Evolutionary conservation across 2,797 vertebrate species (phyloP), one percentile per base, ranked within the genome.

Genomic region (Limosa lapponica): DNA sequence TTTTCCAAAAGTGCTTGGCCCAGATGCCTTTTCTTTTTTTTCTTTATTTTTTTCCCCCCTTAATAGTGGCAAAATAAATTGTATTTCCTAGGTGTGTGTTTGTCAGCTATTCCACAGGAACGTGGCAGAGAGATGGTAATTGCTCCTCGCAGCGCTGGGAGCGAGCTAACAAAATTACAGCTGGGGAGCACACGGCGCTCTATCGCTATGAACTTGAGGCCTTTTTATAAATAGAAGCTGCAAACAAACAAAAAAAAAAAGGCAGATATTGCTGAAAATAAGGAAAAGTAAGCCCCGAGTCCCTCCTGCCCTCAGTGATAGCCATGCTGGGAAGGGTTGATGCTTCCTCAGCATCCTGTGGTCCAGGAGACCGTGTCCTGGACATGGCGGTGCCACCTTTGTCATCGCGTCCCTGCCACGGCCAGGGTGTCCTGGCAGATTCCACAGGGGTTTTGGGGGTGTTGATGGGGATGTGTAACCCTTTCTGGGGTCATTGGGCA

Each of bases 151-250:
- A 89, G 87, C 46, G 2, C 66, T 46, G 72, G 34, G 81, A 93
- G 51, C 1, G 1, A 90, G 58, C 66, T 84, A 84, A 82, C 80
- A 34, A 51, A 95, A 96, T 92, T 92, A 90, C 74, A 64, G 81
- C 89, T 49, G 36, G 16, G 37, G n/a, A 95, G 55, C 5, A 0
- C 8, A 25, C 0, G 0, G 44, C 39, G 37, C 49, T 52, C 8
- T 1, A 13, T 82, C 2, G 5, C 69, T 2, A 1, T 58, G 73
- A 94, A 95, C 90, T 79, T 82, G 54, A 73, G 72, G 49, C 54
- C 44, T 83, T 79, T 88, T 87, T 57, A 81, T 77, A 95, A 95
- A 95, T 69, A 90, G 82, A 78, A 91, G 43, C 57, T 67, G 49
- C 2, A 28, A 61, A 23, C 39, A 39, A 6, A 37, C 30, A 39